A percentile compares a stretch with the other conserved stretches of the same genome.
Conservation (phyloP, 2,797 vertebrate species). For the Knipowitschia caucasica region DNA sequence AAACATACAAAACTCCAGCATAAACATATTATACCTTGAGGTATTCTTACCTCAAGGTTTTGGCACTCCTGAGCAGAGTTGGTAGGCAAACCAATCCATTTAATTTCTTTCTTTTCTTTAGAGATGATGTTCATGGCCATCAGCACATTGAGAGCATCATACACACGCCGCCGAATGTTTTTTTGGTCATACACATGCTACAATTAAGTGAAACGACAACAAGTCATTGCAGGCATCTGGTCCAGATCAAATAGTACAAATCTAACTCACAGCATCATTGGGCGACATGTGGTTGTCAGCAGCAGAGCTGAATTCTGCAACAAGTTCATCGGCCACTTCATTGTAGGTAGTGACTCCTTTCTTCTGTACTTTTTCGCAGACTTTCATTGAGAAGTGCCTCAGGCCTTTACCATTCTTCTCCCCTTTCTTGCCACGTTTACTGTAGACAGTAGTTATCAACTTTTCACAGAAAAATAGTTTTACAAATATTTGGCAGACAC, state of each 20-base stretch:
- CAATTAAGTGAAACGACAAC: not conserved
- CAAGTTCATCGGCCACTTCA: slow-evolving; percentile 96
- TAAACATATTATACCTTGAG: not conserved
- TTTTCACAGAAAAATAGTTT: no score
- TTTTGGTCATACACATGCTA: slow-evolving; percentile 98
- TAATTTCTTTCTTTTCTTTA: slow-evolving; percentile 99
- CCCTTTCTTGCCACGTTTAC: slow-evolving; percentile 93
- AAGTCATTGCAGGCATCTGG: not conserved
- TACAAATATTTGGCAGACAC: not conserved
- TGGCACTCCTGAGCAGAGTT: slow-evolving; percentile 99
- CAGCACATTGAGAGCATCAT: slow-evolving; percentile 97
- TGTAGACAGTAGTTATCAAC: slow-evolving; percentile 41
- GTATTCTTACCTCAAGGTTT: slow-evolving; percentile 86
- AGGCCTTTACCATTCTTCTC: slow-evolving; percentile 98
- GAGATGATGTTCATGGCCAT: slow-evolving; percentile 99
- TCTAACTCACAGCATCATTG: slow-evolving; percentile 87
- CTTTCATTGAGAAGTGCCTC: slow-evolving; percentile 99
- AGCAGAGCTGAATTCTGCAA: slow-evolving; percentile 92
- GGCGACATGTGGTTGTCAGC: slow-evolving; percentile 95
- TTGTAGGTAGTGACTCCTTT: slow-evolving; percentile 98
- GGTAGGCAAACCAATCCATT: slow-evolving; percentile 97
- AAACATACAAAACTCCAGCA: not conserved
- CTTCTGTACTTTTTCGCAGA: slow-evolving; percentile 98
- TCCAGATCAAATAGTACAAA: not conserved
- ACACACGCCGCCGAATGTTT: slow-evolving; percentile 97